Percentiles rank a stretch among this genome's conserved stretches.
These are phyloP conservation scores for Calliscelio sp. DNA, from an alignment of 2,888 invertebrate species.

Conservation along the genomic window DNA sequence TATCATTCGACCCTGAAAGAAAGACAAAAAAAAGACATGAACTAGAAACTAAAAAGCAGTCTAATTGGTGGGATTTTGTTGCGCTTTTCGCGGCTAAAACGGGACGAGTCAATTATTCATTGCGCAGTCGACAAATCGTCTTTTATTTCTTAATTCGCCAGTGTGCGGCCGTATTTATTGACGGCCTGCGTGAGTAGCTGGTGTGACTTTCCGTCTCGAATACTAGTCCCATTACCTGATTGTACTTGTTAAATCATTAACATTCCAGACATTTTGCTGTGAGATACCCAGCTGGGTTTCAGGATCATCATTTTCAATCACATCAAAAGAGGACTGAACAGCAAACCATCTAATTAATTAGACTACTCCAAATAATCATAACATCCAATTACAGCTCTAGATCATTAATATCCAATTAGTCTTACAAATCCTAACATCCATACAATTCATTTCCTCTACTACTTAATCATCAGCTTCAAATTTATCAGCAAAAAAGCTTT, in stretches of 20 bases:
- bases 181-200: conserved; percentile 33
- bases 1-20: conserved; percentile 80
- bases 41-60: neutral
- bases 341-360: no score
- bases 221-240: conserved; percentile 79
- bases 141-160: conserved; percentile 52
- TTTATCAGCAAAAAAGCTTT: no score
- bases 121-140: conserved; percentile 2
- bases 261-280: conserved; percentile 79
- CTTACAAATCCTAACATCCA: no score
- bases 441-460: no score
- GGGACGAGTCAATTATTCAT: neutral
- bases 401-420: no score
- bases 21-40: neutral
- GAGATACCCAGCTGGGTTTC: neutral
- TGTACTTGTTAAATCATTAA: conserved; percentile 82
- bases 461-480: no score
- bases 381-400: no score
- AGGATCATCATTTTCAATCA: neutral
- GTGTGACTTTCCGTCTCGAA: conserved; percentile 55
- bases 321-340: neutral
- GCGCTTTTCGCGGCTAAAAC: neutral
- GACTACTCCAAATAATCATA: no score
- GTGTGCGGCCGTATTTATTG: conserved; percentile 35
- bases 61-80: neutral